These are phyloP conservation scores for Bos taurus DNA, from an alignment of 2,113 vertebrate species.

Conservation along the genomic window DNA sequence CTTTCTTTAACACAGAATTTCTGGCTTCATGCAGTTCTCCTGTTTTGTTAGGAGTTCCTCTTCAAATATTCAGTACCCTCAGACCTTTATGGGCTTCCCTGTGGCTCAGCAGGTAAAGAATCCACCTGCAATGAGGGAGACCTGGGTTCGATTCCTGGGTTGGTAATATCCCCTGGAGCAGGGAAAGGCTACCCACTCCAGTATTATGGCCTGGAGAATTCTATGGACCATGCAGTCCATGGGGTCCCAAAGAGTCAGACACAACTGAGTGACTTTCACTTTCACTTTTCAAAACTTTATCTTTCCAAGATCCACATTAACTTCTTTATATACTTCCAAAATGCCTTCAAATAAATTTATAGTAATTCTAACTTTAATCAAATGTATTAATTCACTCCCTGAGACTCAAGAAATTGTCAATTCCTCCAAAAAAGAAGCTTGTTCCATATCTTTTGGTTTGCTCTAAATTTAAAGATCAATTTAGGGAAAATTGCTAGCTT, in stretches of 20 bases:
- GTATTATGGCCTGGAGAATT: neutral
- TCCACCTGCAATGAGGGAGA: neutral
- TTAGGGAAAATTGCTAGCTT: neutral
- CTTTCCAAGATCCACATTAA: neutral
- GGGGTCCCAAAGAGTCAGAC: neutral
- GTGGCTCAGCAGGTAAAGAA: neutral
- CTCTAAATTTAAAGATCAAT: neutral
- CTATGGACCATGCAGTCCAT: neutral
- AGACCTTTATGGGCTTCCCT: neutral
- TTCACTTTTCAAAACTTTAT: neutral
- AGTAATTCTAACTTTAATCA: neutral
- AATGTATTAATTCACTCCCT: neutral
- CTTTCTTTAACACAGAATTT: neutral
- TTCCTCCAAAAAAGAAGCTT: neutral
- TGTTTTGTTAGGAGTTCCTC: neutral
- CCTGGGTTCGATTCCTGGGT: fast-evolving
- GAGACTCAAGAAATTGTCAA: neutral
- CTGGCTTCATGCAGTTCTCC: neutral
- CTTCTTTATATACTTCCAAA: neutral
- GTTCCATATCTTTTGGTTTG: neutral
- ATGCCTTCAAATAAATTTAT: neutral
- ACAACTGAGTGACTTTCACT: neutral
- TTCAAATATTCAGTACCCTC: neutral
- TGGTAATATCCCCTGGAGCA: neutral
- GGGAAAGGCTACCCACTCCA: neutral